Base-by-base conservation (phyloP, 2,888 invertebrate species). In the Caenorhabditis becei region DNA sequence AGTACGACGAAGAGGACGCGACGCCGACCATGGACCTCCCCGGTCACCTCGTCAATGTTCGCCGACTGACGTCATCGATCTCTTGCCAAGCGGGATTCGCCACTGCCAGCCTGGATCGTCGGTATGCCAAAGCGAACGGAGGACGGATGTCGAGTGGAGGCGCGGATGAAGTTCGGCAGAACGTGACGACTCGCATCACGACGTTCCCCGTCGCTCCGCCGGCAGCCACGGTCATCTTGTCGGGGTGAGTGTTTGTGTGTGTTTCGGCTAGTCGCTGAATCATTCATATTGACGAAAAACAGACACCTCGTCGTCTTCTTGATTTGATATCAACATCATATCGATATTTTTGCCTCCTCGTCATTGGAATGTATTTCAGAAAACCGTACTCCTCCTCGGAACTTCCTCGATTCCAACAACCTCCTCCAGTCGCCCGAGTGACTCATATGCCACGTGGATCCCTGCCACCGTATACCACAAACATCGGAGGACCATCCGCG, bases 191-290 rank as follows among this genome's bases (percentile, higher is more conserved):
- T 41, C 59, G 86, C 53, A 75, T 86, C 66, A 87, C 87, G 16
- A 87, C 87, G 14, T 87, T 87, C 70, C 87, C 87, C 10, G 87
- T 87, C 10, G 65, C 71, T 18, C 62, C 56, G 16, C 71, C 71
- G 26, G 51, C 63, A 7, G 18, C 72, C 16, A 78, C 80, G 11
- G 70, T 80, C 14, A 75, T 80, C 4, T 18, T 80, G 59, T 71
- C 82, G 28, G 77, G 72, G 80, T 69, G 23, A 56, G 71, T 59
- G n/a, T 32, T 47, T 54, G 32, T 32, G 24, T n/a, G 54, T 65
- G 41, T 23, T 8, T 2, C n/a, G 7, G 20, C 3, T 18, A n/a
- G n/a, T 7, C 24, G 59, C 18, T 51, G 53, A 65, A 65, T 65
- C 37, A 65, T 2, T 8, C 16, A 11, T 65, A 53, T 65, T 53